These are phyloP conservation scores for Drosophila sp. DNA, from an alignment of 1,140 invertebrate genomes.

Conservation along the genomic window DNA sequence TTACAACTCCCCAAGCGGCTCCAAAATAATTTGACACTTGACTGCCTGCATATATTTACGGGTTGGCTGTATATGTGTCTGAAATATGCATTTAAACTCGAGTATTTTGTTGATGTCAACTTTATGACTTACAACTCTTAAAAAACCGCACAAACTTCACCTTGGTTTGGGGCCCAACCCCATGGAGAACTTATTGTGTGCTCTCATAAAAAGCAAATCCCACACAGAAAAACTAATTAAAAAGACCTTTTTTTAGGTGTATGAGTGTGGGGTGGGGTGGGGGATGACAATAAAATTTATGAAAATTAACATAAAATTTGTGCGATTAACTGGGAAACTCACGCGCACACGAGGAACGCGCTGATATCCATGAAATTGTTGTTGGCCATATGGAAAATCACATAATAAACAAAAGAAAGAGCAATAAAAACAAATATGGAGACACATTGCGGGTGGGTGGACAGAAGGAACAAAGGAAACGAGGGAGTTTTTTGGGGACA, in stretches of 20 bases:
- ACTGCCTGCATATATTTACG: slow-evolving; percentile 42
- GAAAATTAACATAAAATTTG: slow-evolving; percentile 82
- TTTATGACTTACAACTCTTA: slow-evolving; percentile 75
- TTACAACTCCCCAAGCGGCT: slow-evolving; percentile 66
- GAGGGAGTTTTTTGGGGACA: slow-evolving; percentile 12
- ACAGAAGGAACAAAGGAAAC: slow-evolving; percentile 7
- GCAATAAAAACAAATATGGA: slow-evolving; percentile 79
- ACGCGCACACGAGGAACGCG: slow-evolving; percentile 44
- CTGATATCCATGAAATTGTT: slow-evolving; percentile 16
- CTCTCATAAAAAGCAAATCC: slow-evolving; percentile 55
- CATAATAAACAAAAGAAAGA: slow-evolving; percentile 77
- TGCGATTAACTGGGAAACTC: slow-evolving; percentile 74
- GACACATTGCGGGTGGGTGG: slow-evolving; percentile 50
- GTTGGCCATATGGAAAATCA: slow-evolving; percentile 74
- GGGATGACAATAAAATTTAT: slow-evolving; percentile 81
- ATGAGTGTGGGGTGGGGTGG: neutral
- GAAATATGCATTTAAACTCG: slow-evolving; percentile 31
- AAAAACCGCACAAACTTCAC: slow-evolving; percentile 43
- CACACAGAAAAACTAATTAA: slow-evolving; percentile 74
- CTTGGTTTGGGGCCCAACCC: slow-evolving; percentile 11
- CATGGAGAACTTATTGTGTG: slow-evolving; percentile 56
- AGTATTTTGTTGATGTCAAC: slow-evolving; percentile 56
- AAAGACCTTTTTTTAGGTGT: slow-evolving; percentile 63
- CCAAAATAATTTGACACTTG: slow-evolving; percentile 75
- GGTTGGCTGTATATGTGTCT: slow-evolving; percentile 14